Base-by-base conservation (phyloP, 2,888 invertebrate genomes). In the Polyploca ridens region DNA sequence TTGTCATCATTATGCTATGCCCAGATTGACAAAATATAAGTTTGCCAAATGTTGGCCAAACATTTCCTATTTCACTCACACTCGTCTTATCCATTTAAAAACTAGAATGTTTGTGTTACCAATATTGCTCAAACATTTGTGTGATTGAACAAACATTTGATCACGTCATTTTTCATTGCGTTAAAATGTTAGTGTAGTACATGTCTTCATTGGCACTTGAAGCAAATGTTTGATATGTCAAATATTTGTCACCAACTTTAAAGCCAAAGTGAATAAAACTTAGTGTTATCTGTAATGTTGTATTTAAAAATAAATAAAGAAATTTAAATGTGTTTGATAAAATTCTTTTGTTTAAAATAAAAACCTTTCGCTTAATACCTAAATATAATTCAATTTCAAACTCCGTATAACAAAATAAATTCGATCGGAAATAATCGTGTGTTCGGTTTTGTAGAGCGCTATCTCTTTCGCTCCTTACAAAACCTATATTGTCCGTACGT, bases 1-100 rank as follows among this genome's bases (percentile, higher is more conserved):
- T 57, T 78, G n/a, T 46, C 46, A 46, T 46, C 19, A 54, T 54
- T n/a, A 88, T 86, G 87, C 87, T 81, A 88, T 86, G 87, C 87
- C 88, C 88, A 88, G 87, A 87, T 82, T 76, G 76, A 79, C 73
- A 77, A 74, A 61, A 58, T 19, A 64, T 60, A 61, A 58, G 35
- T 49, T 62, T 57, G 64, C n/a, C 13, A 64, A 66, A 62, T 65
- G 64, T 68, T 60, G 38, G 60, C 27, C 60, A 38, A 60, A 35
- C 41, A 11, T 16, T 41, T 13, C 41, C 11, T 19, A 35, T 16
- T 35, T 60, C 58, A 35, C 58, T 33, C n/a, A 58, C 33, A 58
- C 33, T 58, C 14, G 33, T n/a, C 58, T 46, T n/a, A n/a, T n/a
- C 5, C n/a, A 46, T 46, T n/a, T 13, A 10, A 44, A 44, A 44